Percentiles rank a stretch among this genome's conserved stretches.
Conservation (phyloP, 1,140 invertebrate genomes). For the Xylocopa sonorina region DNA sequence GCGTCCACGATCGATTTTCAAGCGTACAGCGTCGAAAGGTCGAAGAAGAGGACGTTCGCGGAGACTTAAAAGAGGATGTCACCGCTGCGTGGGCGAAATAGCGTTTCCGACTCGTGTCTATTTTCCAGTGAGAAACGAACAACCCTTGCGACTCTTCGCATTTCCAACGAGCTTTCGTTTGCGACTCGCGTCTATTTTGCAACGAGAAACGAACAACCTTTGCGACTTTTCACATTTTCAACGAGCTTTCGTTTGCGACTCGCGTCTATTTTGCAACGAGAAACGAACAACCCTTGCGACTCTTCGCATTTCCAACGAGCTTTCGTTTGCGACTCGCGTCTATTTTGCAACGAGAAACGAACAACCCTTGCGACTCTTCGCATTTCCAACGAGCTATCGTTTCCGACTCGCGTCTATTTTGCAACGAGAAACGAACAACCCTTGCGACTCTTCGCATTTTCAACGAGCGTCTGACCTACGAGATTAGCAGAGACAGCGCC, state of each 20-base stretch:
- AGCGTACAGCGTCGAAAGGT: constrained; percentile 38
- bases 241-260: constrained; percentile 15
- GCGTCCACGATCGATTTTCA: constrained; percentile 5
- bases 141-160: no score
- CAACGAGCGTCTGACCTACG: no score
- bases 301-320: not conserved
- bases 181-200: not conserved
- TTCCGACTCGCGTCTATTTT: no score
- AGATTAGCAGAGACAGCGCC: no score
- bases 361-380: not conserved
- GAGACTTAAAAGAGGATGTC: constrained; percentile 30
- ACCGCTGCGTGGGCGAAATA: constrained; percentile 16
- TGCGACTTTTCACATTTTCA: constrained; percentile 6
- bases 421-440: not conserved
- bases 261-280: not conserved
- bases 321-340: not conserved
- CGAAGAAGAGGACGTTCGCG: constrained; percentile 31
- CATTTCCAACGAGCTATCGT: not conserved
- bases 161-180: no score
- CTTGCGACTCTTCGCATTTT: not conserved
- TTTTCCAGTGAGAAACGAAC: not conserved
- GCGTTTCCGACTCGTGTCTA: constrained; percentile 5
- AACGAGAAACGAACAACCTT: no score
- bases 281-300: no score
- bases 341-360: not conserved